Evolutionary conservation across 2,888 invertebrate genomes (phyloP).

Genomic region (Biston betularia): DNA sequence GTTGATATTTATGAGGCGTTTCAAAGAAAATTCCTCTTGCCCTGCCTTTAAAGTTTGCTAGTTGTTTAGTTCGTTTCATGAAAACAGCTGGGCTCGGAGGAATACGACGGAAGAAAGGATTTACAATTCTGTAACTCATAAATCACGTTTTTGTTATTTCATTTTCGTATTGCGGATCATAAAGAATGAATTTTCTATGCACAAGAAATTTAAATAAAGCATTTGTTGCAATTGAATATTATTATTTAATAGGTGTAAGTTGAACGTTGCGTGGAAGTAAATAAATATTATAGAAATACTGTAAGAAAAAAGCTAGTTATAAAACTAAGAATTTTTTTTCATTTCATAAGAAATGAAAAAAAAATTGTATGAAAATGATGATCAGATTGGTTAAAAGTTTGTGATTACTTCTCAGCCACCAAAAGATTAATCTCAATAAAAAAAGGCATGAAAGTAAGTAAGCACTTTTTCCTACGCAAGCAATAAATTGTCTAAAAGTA

Average conservation of each 20-base stretch:
- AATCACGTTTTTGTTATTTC: too few relatives aligned
- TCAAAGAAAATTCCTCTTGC: constrained; percentile 22
- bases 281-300: too few relatives aligned
- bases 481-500: constrained; percentile 1
- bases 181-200: too few relatives aligned
- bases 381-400: not conserved
- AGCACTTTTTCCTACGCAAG: not conserved
- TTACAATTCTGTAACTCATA: not conserved
- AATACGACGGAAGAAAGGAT: not conserved
- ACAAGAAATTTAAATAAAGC: too few relatives aligned
- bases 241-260: too few relatives aligned
- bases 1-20: constrained; percentile 21
- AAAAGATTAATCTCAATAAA: not conserved
- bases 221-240: too few relatives aligned
- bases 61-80: not conserved
- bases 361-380: too few relatives aligned
- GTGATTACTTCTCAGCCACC: not conserved
- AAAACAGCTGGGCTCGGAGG: constrained; percentile 1
- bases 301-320: too few relatives aligned
- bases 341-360: too few relatives aligned
- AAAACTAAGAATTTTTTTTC: too few relatives aligned
- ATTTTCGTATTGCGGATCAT: too few relatives aligned
- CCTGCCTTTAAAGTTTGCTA: constrained; percentile 16
- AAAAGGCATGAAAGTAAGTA: not conserved
- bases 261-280: too few relatives aligned